These are phyloP conservation scores for Parotocinclus haroldoi DNA, from an alignment of 2,797 vertebrate species.

Conservation along the genomic window DNA sequence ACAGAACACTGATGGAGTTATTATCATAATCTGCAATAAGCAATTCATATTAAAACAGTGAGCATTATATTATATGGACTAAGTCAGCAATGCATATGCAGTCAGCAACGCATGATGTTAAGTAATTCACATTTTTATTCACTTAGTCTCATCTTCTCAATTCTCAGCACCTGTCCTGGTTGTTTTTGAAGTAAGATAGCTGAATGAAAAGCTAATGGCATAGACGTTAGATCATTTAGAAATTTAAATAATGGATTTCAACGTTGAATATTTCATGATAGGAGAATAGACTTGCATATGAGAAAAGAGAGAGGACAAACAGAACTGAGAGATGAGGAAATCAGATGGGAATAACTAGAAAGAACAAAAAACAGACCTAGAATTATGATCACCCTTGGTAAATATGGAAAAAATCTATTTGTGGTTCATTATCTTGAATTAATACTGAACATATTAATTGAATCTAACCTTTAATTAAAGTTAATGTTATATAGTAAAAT, in stretches of 20 bases:
- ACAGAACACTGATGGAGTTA: not conserved
- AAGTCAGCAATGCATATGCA: not conserved
- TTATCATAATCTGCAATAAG: not conserved
- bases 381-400: too few species aligned
- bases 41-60: conserved; percentile 8
- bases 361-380: not conserved
- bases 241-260: conserved; percentile 72
- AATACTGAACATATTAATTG: too few species aligned
- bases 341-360: conserved; percentile 2
- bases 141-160: conserved; percentile 8
- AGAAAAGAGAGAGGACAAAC: conserved; percentile 57
- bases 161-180: conserved; percentile 10
- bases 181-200: conserved; percentile 40
- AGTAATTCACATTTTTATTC: not conserved
- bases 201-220: conserved; percentile 63
- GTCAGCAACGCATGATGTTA: not conserved
- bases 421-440: too few species aligned
- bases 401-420: too few species aligned
- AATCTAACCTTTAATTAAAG: too few species aligned
- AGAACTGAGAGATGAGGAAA: conserved; percentile 44
- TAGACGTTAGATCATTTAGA: conserved; percentile 58
- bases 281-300: conserved; percentile 39
- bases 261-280: conserved; percentile 68
- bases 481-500: too few species aligned
- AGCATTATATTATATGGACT: too few species aligned